Base-by-base conservation (phyloP, 30 jellyfish, hydroid and myxozoan genomes). In the Pelagia noctiluca region DNA sequence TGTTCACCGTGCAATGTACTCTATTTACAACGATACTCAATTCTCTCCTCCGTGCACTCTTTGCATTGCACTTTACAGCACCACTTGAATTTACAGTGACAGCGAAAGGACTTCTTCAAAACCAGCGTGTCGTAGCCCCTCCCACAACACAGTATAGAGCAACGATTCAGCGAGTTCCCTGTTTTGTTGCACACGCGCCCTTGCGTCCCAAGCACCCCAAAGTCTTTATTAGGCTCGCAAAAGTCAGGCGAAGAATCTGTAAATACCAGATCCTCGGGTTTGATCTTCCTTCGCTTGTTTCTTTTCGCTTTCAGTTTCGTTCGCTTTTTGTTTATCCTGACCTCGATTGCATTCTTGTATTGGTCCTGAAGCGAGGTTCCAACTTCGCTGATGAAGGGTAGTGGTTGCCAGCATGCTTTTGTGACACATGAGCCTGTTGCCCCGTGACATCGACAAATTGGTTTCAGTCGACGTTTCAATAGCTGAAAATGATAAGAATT, bases 381-480 rank as follows among this genome's bases (percentile, higher is more conserved):
- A 22, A 87, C 72, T 33, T 67, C 88, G 35, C 64, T 70, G 47
- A 87, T 52, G 26, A 50, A 24, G 8, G 96, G 96, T 47, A 87
- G 47, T 0, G 96, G 87, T 35, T 87, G 89, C 96, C 96, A 87
- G 88, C 96, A 87, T 12, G 88, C 96, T 78, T 87, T 87, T 46
- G 96, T 73, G 21, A 79, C 91, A 69, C 96, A 87, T 0, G 96
- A 87, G 3, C 96, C 96, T 1, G 96, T 87, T 23, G 85, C 91
- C 1, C 96, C 96, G 47, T 78, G 96, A 62, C 96, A 87, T 35
- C 78, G 60, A 35, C 96, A 87, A 22, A 66, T 82, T 35, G 85
- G 87, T 35, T 37, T 25, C 35, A 69, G 70, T 31, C 69, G 77
- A 50, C 80, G 35, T 54, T 87, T 67, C 50, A 79, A 52, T 0